Base-by-base conservation (phyloP, 2,888 invertebrate genomes). In the Agonum fuliginosum region DNA sequence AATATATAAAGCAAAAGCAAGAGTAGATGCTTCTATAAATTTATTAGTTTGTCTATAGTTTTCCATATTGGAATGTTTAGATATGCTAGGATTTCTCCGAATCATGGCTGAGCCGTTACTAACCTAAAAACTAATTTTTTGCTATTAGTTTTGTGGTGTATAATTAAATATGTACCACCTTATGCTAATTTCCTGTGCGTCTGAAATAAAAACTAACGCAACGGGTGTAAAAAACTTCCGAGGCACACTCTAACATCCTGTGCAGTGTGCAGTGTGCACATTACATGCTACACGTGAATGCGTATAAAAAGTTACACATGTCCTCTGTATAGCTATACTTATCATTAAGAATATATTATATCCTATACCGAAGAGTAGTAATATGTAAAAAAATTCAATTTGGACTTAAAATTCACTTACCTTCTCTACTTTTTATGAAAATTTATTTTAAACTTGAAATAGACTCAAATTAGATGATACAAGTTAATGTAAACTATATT, bases 151-250 rank as follows among this genome's bases (percentile, higher is more conserved):
- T 48, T 4, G 48, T 54, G n/a, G 54, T 24, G n/a, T 65, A 34
- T 37, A 67, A 67, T 67, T 67, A 67, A 19, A 34, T 20, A 37
- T 67, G 17, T 37, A 67, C 67, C 54, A 67, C 67, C 67, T 67
- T 37, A 67, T 67, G 54, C 24, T 46, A 70, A 70, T 70, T 70
- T 70, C 70, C 70, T 70, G 70, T 70, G 70, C 43, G 70, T 70
- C 4, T 17, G 46, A 20, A 46, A 70, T 43, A 34, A 70, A 70
- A 41, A 70, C 43, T 46, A 46, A 41, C 19, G 37, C 20, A 4
- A 12, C n/a, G 27, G 3, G 22, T 70, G 70, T 70, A 70, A 70
- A 70, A 70, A 70, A 43, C 24, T 20, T n/a, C n/a, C 43, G 10
- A 17, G 46, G 70, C 70, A 70, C 46, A 27, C 17, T 70, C 70